Evolutionary conservation across 2,113 vertebrate species (phyloP).

Genomic region (Chamaea fasciata): DNA sequence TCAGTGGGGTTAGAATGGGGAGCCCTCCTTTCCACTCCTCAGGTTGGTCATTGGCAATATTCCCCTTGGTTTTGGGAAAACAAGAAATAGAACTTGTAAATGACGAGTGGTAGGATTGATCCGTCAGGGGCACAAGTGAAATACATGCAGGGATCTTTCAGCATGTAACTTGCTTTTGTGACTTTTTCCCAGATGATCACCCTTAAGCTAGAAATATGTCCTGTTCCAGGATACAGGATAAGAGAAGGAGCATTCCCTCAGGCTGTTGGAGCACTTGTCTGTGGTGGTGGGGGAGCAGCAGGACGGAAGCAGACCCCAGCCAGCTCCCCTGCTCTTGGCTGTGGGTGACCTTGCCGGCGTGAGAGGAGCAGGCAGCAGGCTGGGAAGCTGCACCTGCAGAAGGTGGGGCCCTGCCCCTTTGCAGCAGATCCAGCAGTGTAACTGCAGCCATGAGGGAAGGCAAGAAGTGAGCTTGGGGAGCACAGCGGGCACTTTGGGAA

Average conservation of each 20-base stretch:
- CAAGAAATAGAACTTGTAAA: neutral
- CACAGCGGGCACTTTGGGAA: accelerated
- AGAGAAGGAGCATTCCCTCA: neutral
- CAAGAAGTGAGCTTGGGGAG: neutral
- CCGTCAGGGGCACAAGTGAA: neutral
- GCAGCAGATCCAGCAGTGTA: neutral
- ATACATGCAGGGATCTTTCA: neutral
- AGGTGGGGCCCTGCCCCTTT: no score
- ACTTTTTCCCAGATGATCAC: neutral
- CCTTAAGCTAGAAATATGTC: neutral
- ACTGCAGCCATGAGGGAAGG: neutral
- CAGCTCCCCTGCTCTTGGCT: neutral
- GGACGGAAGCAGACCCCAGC: neutral
- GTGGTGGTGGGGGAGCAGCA: neutral
- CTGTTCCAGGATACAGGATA: neutral
- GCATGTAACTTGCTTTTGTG: neutral
- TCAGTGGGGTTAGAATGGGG: neutral
- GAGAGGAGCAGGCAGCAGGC: neutral
- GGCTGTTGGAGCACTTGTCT: neutral
- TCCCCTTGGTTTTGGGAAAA: neutral
- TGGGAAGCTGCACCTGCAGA: neutral
- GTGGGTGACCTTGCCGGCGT: accelerated
- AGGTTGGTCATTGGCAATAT: neutral
- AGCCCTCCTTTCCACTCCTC: neutral
- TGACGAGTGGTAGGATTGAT: neutral